These are phyloP conservation scores for Tapirus indicus DNA, from an alignment of 2,797 vertebrate species.

Conservation along the genomic window DNA sequence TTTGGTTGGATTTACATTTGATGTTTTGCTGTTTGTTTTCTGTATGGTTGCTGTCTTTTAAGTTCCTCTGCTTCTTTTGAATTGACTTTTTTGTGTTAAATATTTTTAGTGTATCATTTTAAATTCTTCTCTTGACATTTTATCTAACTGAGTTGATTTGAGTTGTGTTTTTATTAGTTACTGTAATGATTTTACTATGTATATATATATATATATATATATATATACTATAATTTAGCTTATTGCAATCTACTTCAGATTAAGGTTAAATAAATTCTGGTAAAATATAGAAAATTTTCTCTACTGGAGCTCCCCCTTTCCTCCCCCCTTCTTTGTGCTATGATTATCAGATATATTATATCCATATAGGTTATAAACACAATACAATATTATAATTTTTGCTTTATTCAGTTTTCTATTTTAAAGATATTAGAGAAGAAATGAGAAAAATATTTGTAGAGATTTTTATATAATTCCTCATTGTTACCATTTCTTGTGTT, in stretches of 20 bases:
- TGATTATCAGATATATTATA: background rate
- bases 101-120: background rate
- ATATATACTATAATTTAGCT: background rate
- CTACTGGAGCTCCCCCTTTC: background rate
- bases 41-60: background rate
- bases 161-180: background rate
- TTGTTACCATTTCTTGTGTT: background rate
- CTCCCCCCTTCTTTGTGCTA: background rate
- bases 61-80: background rate
- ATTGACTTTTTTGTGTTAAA: slow-evolving; percentile 7
- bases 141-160: background rate
- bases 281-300: background rate
- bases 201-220: no score
- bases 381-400: background rate
- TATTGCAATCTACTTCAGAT: background rate
- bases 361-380: background rate
- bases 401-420: background rate
- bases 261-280: background rate
- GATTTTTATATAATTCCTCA: background rate
- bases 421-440: background rate
- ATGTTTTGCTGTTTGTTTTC: slow-evolving; percentile 8
- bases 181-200: background rate
- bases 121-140: background rate
- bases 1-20: slow-evolving; percentile 24
- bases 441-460: background rate